These are phyloP conservation scores for Malacoraja senta DNA, from an alignment of 2,797 vertebrate genomes.

Conservation along the genomic window DNA sequence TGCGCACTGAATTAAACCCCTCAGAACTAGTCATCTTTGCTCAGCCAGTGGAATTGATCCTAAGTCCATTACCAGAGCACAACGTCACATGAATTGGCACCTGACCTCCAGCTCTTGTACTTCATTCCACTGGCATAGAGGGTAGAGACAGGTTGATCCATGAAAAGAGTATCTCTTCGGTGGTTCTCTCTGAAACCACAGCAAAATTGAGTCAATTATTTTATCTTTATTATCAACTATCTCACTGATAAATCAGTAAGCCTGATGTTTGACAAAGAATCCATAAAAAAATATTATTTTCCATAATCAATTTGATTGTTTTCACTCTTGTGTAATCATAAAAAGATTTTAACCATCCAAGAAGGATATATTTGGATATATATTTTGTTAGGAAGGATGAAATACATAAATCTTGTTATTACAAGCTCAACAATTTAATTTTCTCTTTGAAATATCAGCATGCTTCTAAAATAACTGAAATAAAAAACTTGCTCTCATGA, in stretches of 20 bases:
- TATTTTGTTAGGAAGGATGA: neutral
- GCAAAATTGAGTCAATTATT: neutral
- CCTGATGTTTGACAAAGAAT: neutral
- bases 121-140: too few relatives aligned
- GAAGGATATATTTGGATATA: neutral
- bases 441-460: neutral
- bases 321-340: neutral
- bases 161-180: too few relatives aligned
- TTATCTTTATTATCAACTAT: too few relatives aligned
- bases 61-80: too few relatives aligned
- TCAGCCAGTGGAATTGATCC: too few relatives aligned
- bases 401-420: neutral
- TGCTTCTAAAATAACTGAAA: neutral
- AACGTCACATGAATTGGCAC: too few relatives aligned
- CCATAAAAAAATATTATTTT: neutral
- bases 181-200: too few relatives aligned
- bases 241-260: neutral
- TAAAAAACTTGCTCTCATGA: neutral
- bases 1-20: too few relatives aligned
- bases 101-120: too few relatives aligned
- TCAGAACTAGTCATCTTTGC: too few relatives aligned
- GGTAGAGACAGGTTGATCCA: too few relatives aligned
- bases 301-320: neutral
- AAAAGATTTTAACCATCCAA: neutral
- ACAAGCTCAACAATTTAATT: neutral